These are phyloP conservation scores for Crypturellus tataupa DNA, from an alignment of 2,797 vertebrate genomes.

Conservation along the genomic window DNA sequence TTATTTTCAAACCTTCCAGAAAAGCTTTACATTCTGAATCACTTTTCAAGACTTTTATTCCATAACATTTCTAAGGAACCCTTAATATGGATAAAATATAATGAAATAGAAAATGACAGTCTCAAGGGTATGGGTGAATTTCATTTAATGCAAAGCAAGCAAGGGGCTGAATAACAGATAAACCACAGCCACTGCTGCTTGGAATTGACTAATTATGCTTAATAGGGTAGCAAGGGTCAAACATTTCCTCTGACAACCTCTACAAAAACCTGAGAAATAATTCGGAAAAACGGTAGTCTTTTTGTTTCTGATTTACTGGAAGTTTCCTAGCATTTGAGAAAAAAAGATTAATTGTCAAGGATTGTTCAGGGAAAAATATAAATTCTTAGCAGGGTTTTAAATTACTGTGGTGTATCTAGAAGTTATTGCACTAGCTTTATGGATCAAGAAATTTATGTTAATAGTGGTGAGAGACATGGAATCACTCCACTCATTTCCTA, in stretches of 20 bases:
- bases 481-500: not conserved
- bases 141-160: not conserved
- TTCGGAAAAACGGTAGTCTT: not conserved
- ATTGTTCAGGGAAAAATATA: not conserved
- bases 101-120: not conserved
- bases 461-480: not conserved
- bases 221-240: not conserved
- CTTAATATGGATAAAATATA: not conserved
- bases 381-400: not conserved
- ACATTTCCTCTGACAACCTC: not conserved
- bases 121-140: not conserved
- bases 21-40: not conserved
- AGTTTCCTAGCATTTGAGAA: not conserved
- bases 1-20: not conserved
- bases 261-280: not conserved
- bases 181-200: not conserved
- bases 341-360: not conserved
- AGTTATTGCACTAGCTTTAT: not conserved
- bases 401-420: not conserved
- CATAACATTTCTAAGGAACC: not conserved
- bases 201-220: constrained; percentile 3
- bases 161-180: not conserved
- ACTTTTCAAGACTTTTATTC: not conserved
- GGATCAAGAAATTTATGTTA: not conserved
- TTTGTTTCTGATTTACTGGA: not conserved